These are phyloP conservation scores for Meliscaeva auricollis DNA, from an alignment of 2,888 invertebrate genomes.

Conservation along the genomic window DNA sequence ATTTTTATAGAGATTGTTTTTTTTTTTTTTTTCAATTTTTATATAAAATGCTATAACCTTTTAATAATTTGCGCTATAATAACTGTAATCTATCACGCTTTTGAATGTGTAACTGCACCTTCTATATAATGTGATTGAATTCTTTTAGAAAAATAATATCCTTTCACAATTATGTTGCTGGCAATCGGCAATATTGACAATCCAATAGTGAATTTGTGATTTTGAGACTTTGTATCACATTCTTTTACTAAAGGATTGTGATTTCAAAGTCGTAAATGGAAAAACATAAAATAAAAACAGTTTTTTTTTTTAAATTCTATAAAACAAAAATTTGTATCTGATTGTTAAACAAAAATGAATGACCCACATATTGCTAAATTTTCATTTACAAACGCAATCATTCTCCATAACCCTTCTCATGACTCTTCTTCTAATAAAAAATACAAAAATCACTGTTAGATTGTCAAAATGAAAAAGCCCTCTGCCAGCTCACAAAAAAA, in stretches of 20 bases:
- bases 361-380: conserved; percentile 1
- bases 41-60: background rate
- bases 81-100: background rate
- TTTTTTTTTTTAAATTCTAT: background rate
- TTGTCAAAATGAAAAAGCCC: background rate
- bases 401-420: background rate
- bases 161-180: background rate
- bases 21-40: conserved; percentile 27
- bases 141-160: conserved; percentile 9
- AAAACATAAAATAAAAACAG: no score
- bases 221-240: no score
- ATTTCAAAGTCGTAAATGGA: no score
- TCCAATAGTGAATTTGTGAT: no score
- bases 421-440: background rate
- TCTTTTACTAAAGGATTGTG: no score
- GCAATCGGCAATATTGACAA: background rate
- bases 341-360: background rate
- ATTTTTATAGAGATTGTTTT: conserved; percentile 18
- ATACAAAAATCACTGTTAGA: background rate
- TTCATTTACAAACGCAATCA: background rate
- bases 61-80: background rate
- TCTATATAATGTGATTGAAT: background rate
- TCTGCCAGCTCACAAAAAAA: background rate
- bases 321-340: background rate
- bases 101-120: background rate